Base-by-base conservation (phyloP, 2,113 vertebrate genomes). In the Hystrix brachyura region DNA sequence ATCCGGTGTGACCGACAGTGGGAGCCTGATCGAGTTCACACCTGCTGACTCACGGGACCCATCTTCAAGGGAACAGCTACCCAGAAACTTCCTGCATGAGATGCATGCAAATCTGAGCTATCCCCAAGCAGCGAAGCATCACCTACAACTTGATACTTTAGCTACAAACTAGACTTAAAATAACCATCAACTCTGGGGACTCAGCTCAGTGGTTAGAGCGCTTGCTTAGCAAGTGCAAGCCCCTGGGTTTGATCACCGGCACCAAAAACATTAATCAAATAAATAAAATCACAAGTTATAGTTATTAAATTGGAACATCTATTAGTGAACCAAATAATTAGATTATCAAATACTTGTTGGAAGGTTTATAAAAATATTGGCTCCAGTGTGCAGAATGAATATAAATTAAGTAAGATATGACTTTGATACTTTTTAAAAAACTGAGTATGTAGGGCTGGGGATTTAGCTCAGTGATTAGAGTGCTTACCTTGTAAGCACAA, bases 361-460 rank as follows among this genome's bases (percentile, higher is more conserved):
- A 91, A 93, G 12, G 32, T 46, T 91, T 94, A 14, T 32, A 53
- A 86, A 86, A 92, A 78, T 7, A 81, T 0, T 93, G 51, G 43
- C 82, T 94, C 60, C 80, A 76, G 71, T 18, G 17, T 32, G 29
- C 38, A 32, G 89, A 88, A 55, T n/a, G 62, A 82, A n/a, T 38
- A 72, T 34, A 83, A 78, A 65, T 74, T 83, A 83, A 88, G 78
- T 34, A 78, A 62, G 59, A 89, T n/a, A 13, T 74, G 88, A 88
- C 65, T 71, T 87, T 29, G 17, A 82, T 48, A 65, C 78, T 55
- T 34, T 83, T 62, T 51, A 14, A 81, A 62, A 85, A 32, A 48
- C 0, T 21, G 21, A 90, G 60, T 64, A 51, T n/a, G 9, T 17
- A 8, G n/a, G n/a, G n/a, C n/a, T n/a, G n/a, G n/a, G n/a, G n/a